These are phyloP conservation scores for Sandelia bainsii DNA, from an alignment of 2,797 vertebrate species.

Conservation along the genomic window DNA sequence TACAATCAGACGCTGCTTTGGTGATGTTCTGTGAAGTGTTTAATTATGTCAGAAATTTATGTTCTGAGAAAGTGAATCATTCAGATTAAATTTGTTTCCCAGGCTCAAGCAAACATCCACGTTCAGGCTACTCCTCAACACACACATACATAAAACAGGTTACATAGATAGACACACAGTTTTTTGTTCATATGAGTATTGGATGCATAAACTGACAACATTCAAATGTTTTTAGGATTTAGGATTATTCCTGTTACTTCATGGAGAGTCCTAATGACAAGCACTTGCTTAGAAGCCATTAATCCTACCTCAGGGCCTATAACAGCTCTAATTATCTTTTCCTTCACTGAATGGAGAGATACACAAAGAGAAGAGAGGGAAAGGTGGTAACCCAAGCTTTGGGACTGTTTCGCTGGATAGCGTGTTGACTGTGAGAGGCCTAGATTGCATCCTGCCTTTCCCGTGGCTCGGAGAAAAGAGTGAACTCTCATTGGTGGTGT, in stretches of 20 bases:
- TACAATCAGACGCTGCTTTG: conserved; percentile 60
- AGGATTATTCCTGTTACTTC: conserved; percentile 47
- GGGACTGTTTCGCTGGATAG: conserved; percentile 71
- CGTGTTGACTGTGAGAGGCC: conserved; percentile 75
- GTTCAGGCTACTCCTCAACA: neutral
- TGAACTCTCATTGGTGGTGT: conserved; percentile 67
- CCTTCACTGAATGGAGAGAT: conserved; percentile 66
- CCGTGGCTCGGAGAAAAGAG: conserved; percentile 70
- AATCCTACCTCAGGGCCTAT: conserved; percentile 74
- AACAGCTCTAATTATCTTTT: conserved; percentile 69
- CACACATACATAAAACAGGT: neutral
- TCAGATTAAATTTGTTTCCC: conserved; percentile 59
- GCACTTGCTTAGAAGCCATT: conserved; percentile 60
- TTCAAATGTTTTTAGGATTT: conserved; percentile 27
- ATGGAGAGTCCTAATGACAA: conserved; percentile 16
- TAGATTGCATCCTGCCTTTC: conserved; percentile 72
- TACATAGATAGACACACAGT: neutral
- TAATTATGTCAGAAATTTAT: conserved; percentile 78
- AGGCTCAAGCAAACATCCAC: conserved; percentile 44
- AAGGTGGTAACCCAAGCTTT: conserved; percentile 77
- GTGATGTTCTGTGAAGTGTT: conserved; percentile 68
- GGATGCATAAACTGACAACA: conserved; percentile 1
- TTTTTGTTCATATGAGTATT: neutral
- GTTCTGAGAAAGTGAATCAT: conserved; percentile 69
- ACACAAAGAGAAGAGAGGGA: conserved; percentile 75